phyloP scores from a whole-genome alignment of 1,140 invertebrate species.

The Eulimnadia texana region DNA sequence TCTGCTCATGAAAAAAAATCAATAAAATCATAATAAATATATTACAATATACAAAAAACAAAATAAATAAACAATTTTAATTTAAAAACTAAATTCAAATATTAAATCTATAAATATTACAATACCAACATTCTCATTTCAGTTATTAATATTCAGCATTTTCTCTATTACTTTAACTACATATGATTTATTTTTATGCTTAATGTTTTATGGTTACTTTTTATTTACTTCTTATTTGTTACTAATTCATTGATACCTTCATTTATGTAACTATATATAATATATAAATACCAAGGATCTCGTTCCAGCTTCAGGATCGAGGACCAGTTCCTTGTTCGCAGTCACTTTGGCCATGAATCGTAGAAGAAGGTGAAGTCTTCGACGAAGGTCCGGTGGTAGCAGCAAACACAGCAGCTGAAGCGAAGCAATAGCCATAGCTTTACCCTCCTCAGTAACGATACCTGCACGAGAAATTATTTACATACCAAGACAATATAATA shows the following conservation, averaged over 20 bases:
- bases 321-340: slow-evolving; percentile 12
- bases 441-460: slow-evolving; percentile 1
- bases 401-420: slow-evolving; percentile 15
- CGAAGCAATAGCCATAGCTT: slow-evolving; percentile 6
- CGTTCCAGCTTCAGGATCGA: slow-evolving; percentile 1
- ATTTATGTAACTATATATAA: not conserved
- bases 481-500: no score
- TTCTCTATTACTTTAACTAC: no score
- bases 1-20: slow-evolving; percentile 5
- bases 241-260: not conserved
- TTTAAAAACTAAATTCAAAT: not conserved
- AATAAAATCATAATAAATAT: not conserved
- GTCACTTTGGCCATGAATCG: slow-evolving; percentile 18
- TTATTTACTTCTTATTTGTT: no score
- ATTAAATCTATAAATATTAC: not conserved
- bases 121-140: no score
- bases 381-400: slow-evolving; percentile 14
- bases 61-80: not conserved
- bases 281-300: slow-evolving; percentile 13
- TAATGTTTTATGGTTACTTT: no score
- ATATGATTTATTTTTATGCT: no score
- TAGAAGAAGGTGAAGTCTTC: slow-evolving; percentile 17
- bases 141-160: no score
- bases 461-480: not conserved
- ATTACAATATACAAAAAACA: not conserved